Evolutionary conservation across 2,113 vertebrate species (phyloP), one percentile per base, ranked within the genome.

Genomic region (Sceloporus undulatus): DNA sequence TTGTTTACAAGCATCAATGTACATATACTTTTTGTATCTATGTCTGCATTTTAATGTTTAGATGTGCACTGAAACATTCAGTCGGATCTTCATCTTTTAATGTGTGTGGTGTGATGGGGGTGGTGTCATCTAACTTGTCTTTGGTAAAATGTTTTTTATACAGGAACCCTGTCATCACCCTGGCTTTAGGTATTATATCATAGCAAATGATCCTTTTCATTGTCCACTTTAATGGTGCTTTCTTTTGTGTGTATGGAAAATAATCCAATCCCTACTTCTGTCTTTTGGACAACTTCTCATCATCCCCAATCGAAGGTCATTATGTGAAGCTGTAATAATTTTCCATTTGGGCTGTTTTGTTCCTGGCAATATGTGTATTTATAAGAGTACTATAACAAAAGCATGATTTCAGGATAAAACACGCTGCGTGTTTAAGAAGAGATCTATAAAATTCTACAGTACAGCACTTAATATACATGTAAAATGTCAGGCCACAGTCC

Each of bases 311-410:
- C 34, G 8, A 19, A 18, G 25, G 27, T 16, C 52, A 18, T 4
- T 9, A 14, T 4, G 52, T 27, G 52, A 56, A n/a, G 3, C 38
- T 42, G 14, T 14, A 42, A n/a, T 19, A 9, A 38, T 18, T n/a
- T n/a, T n/a, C 29, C 29, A 23, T 79, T 79, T 25, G 25, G 5
- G 29, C 48, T 40, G 18, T 18, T 66, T 91, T 89, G n/a, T 79
- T n/a, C 65, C 65, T 40, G 29, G 77, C 65, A 80, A 80, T 29
- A 18, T 73, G 79, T 87, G n/a, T 62, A 70, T 38, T 79, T 34
- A 14, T 21, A 68, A 86, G 18, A 34, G 25, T 75, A 90, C 80
- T 27, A 82, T 7, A n/a, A 65, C 77, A 4, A 21, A 18, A 42
- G 27, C 14, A 91, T 40, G 85, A 87, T 85, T 83, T 27, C 68